These are phyloP conservation scores for Cosmorhoe ocellata DNA, from an alignment of 2,888 invertebrate species.

Conservation along the genomic window DNA sequence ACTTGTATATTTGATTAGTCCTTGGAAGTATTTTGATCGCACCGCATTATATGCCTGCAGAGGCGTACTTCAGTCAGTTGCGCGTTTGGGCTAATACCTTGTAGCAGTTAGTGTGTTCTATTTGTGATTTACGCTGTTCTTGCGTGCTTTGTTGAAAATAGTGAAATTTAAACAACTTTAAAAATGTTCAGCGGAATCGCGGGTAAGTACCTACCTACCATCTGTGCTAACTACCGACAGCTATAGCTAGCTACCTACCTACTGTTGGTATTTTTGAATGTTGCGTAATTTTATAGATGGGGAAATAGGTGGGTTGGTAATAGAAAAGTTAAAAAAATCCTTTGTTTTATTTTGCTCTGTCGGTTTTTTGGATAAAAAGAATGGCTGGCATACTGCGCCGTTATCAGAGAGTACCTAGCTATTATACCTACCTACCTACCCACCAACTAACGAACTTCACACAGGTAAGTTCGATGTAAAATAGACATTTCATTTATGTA, in stretches of 20 bases:
- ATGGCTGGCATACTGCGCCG: too few species aligned
- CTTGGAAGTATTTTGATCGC: slow-evolving; percentile 58
- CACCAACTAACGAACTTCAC: too few species aligned
- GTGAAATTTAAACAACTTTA: slow-evolving; percentile 28
- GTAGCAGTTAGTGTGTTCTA: slow-evolving; percentile 22
- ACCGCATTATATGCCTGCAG: slow-evolving; percentile 44
- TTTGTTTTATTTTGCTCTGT: too few species aligned
- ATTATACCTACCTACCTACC: slow-evolving; percentile 1
- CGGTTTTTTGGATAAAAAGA: too few species aligned
- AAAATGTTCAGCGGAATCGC: slow-evolving; percentile 80
- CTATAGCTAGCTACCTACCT: not conserved
- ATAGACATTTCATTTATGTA: too few species aligned
- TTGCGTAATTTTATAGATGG: too few species aligned
- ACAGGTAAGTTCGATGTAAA: too few species aligned
- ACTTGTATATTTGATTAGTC: slow-evolving; percentile 38
- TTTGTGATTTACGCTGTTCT: slow-evolving; percentile 30
- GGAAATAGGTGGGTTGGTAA: too few species aligned
- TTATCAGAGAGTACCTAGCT: too few species aligned
- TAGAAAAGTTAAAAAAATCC: too few species aligned
- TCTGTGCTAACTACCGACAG: too few species aligned
- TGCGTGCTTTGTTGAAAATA: slow-evolving; percentile 13
- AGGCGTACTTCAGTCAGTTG: slow-evolving; percentile 35
- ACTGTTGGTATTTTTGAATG: not conserved
- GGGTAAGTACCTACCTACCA: slow-evolving; percentile 49
- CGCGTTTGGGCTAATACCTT: slow-evolving; percentile 19